A percentile compares a stretch with the other conserved stretches of the same genome.
Conservation (phyloP, 92 coral and sea anemone genomes). For the Meandrina meandrites region DNA sequence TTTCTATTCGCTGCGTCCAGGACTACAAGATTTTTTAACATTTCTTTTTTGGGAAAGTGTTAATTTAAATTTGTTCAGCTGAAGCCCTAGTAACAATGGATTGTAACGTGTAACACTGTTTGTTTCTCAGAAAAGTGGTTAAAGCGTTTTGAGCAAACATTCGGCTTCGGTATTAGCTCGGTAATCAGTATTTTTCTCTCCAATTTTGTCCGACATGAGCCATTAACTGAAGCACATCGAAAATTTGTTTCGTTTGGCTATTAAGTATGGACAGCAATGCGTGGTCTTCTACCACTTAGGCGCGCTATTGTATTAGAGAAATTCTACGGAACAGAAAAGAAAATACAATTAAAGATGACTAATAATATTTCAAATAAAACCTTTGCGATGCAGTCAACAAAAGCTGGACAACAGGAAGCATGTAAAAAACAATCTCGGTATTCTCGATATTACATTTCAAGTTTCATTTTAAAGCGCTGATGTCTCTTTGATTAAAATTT, state of each 20-base stretch:
- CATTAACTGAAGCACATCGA: not conserved
- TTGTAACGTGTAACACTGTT: not conserved
- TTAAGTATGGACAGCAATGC: not conserved
- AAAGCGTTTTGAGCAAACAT: not conserved
- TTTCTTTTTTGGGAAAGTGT: not conserved
- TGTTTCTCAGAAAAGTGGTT: constrained; percentile 4
- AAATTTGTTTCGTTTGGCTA: not conserved
- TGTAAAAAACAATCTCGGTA: not conserved
- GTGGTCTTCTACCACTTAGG: not conserved
- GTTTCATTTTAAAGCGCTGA: not conserved
- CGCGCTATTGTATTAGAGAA: not conserved
- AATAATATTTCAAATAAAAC: not conserved
- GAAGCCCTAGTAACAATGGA: not conserved
- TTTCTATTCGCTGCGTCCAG: not conserved
- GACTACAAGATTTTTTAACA: not conserved
- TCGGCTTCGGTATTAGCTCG: not conserved
- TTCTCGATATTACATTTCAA: not conserved
- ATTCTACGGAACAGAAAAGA: not conserved
- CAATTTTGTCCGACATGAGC: not conserved
- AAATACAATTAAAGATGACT: not conserved
- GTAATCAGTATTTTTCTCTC: not conserved
- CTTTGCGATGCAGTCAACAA: not conserved
- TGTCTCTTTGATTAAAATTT: not conserved
- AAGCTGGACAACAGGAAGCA: not conserved
- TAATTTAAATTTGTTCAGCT: not conserved